Percentiles rank a stretch among this genome's conserved stretches.
Evolutionary conservation across 1,140 invertebrate genomes (phyloP).

Genomic region (Helicoverpa armigera): DNA sequence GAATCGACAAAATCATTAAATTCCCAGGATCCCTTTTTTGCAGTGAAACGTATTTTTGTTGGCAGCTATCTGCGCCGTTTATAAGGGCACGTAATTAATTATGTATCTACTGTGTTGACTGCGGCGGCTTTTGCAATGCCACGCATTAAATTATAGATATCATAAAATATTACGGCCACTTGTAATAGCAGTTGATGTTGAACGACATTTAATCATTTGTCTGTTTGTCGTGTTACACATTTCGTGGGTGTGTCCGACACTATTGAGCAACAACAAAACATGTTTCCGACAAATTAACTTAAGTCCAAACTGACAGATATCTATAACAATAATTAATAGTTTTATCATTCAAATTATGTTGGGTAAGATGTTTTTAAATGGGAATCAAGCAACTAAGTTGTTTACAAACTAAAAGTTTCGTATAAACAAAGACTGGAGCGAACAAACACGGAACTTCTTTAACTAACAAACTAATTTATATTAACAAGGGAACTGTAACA

Average conservation of each 20-base stretch:
- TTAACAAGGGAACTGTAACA: conserved; percentile 24
- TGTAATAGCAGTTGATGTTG: conserved; percentile 31
- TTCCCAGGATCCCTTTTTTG: background rate
- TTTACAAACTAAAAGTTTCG: background rate
- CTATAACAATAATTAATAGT: conserved; percentile 6
- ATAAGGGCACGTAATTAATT: conserved; percentile 47
- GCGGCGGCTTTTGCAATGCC: conserved; percentile 47
- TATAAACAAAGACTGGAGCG: conserved; percentile 4
- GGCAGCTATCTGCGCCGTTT: conserved; percentile 18
- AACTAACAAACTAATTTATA: conserved; percentile 26
- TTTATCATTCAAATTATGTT: conserved; percentile 6
- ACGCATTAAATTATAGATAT: conserved; percentile 51
- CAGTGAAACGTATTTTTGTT: conserved; percentile 29
- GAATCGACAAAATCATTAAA: conserved; percentile 1
- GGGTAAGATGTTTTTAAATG: conserved; percentile 1
- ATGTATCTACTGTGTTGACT: conserved; percentile 49
- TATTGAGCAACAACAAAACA: conserved; percentile 36
- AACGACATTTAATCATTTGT: conserved; percentile 40
- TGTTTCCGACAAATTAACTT: conserved; percentile 35
- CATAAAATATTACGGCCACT: conserved; percentile 43
- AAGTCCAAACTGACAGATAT: conserved; percentile 27
- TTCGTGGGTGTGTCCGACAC: conserved; percentile 26
- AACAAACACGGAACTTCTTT: conserved; percentile 12
- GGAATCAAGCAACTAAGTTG: background rate
- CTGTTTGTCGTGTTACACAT: conserved; percentile 28